Percentiles rank a stretch among this genome's conserved stretches.
Conservation (phyloP, 2,113 vertebrate genomes). For the Laticauda colubrina region DNA sequence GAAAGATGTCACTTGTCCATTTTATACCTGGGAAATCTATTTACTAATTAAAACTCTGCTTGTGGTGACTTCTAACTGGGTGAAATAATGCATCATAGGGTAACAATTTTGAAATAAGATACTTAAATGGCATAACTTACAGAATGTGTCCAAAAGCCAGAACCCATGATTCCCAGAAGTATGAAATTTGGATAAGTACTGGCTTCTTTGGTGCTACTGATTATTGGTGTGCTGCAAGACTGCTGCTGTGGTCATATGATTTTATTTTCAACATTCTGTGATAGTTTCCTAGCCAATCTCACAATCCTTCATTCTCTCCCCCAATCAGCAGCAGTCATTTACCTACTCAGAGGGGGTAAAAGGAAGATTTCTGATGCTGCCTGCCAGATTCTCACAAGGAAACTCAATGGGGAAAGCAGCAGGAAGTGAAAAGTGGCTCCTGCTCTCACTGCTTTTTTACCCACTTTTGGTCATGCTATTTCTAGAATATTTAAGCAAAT, state of each 20-base stretch:
- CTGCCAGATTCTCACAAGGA: neutral
- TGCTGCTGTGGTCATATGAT: neutral
- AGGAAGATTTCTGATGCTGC: neutral
- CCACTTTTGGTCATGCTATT: neutral
- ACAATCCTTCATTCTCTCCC: neutral
- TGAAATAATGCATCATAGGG: neutral
- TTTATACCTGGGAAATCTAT: neutral
- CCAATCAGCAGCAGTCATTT: neutral
- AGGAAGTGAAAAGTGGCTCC: neutral
- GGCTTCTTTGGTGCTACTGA: neutral
- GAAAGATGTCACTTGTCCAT: neutral
- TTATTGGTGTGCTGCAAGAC: neutral
- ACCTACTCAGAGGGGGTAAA: neutral
- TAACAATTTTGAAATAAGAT: neutral
- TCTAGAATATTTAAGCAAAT: neutral
- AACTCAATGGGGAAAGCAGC: neutral
- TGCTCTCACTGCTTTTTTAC: neutral
- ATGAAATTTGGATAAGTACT: neutral
- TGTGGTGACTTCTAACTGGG: neutral
- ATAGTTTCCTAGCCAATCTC: neutral
- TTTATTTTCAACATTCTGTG: neutral
- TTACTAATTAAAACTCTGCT: neutral
- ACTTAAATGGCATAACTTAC: neutral
- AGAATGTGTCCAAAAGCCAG: neutral
- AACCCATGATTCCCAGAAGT: neutral